Base-by-base conservation (phyloP, 2,797 vertebrate genomes). In the Melanotaenia parkinsoni region DNA sequence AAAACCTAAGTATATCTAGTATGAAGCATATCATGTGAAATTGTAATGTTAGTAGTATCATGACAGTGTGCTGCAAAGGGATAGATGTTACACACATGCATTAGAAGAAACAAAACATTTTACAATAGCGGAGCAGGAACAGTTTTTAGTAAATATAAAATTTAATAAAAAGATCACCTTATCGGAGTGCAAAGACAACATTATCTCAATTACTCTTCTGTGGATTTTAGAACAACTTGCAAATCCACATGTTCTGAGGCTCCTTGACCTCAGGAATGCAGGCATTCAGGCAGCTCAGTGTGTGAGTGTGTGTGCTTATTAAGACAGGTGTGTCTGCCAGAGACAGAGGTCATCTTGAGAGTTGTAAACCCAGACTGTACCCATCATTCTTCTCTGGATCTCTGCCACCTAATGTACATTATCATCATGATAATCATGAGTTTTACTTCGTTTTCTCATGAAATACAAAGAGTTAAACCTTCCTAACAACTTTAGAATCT, bases 351-450 rank as follows among this genome's bases (percentile, higher is more conserved):
- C 90, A 89, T 87, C 65, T 63, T 86, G 88, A 91, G 89, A 85
- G 79, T 79, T 83, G 79, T 89, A 84, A 88, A 72, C 84, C 76
- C 84, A 88, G 87, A 88, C 89, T 77, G 84, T 80, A 84, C 87
- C 88, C 88, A 92, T 93, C 87, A 93, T 81, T 88, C 81, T 85
- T 80, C 82, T 80, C 81, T 92, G 91, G 91, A 92, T 77, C 68
- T 43, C 77, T 82, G 91, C 93, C 89, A 91, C 84, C 56, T 83
- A 77, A 82, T 78, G 45, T 77, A 88, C 87, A 84, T 86, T 83
- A 90, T 89, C 84, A 77, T 86, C 76, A 77, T 86, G 76, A 88
- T 87, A 78, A 91, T 83, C 70, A 81, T 72, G 78, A 75, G 64
- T 77, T 70, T 60, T 70, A 73, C 80, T 54, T 68, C 61, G 72